Percentiles rank a stretch among this genome's conserved stretches.
Evolutionary conservation across 2,797 vertebrate genomes (phyloP).

Genomic region (Micromesistius poutassou): DNA sequence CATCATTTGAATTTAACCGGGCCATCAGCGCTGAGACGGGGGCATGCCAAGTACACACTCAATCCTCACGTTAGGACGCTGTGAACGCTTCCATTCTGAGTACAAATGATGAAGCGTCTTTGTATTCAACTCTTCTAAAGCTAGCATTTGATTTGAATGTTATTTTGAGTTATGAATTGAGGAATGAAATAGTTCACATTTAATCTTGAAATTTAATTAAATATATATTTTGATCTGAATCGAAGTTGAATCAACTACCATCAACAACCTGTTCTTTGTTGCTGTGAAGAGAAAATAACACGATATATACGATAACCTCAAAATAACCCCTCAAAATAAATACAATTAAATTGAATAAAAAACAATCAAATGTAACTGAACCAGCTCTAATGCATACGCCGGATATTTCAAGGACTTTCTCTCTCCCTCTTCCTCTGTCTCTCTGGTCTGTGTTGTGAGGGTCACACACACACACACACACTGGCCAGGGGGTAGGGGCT

Average conservation of each 20-base stretch:
- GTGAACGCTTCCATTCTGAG: too few species aligned
- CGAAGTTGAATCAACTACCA: too few species aligned
- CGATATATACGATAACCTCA: too few species aligned
- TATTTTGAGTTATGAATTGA: neutral
- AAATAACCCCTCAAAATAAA: neutral
- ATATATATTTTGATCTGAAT: too few species aligned
- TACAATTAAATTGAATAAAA: neutral
- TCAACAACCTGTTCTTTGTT: too few species aligned
- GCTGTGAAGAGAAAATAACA: too few species aligned
- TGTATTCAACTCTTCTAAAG: neutral
- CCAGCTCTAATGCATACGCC: too few species aligned
- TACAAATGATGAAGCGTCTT: too few species aligned
- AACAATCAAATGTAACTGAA: too few species aligned
- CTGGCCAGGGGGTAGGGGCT: neutral
- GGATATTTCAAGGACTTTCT: neutral
- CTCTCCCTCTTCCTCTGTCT: neutral
- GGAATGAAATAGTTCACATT: neutral
- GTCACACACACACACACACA: neutral
- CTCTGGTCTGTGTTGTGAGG: neutral
- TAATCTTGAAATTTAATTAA: too few species aligned
- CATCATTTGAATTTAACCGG: slow-evolving; percentile 3
- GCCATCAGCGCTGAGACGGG: neutral
- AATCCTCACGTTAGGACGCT: neutral
- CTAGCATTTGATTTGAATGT: neutral
- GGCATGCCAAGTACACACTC: neutral